Base-by-base conservation (phyloP, 2,888 invertebrate species). In the Tiliacea aurago region DNA sequence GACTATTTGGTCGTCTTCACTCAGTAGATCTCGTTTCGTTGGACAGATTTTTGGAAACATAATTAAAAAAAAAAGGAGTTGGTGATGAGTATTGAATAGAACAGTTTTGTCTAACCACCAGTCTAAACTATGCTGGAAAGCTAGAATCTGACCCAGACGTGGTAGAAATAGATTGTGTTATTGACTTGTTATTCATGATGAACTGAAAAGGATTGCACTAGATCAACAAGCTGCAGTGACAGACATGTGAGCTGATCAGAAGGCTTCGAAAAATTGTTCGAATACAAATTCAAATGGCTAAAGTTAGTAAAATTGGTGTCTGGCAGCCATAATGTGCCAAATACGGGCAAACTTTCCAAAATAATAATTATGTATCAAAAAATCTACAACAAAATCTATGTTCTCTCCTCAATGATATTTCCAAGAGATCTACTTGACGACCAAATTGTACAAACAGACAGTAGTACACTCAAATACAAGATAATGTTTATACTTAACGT, bases 1-100 rank as follows among this genome's bases (percentile, higher is more conserved):
- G 94, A 95, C 75, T 94, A 94, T 91, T 94, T 94, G 93, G 93
- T 94, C 92, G 94, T 95, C 90, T 95, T 94, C 76, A 94, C 93
- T 59, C 93, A 94, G 83, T 95, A 95, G 91, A 92, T 90, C 87
- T 89, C 80, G 47, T 67, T 80, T 74, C 58, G 71, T 80, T 78
- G 33, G n/a, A 6, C 33, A 72, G 67, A 67, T 70, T 68, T 73
- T 77, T 73, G 7, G 66, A 66, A 73, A 77, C 76, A 77, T 59
- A 77, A 77, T 70, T 64, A 78, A 63, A 9, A 62, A 9, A 72
- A 53, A 4, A 13, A 37, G 23, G 15, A 23, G n/a, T n/a, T 56
- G 9, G 18, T 51, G 37, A 59, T 49, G 33, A 49, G 2, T 53
- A 23, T 47, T 28, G 49, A 47, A 47, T 9, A 23, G 9, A 23